phyloP scores from a whole-genome alignment of 2,113 vertebrate species.

The Oreochromis niloticus region DNA sequence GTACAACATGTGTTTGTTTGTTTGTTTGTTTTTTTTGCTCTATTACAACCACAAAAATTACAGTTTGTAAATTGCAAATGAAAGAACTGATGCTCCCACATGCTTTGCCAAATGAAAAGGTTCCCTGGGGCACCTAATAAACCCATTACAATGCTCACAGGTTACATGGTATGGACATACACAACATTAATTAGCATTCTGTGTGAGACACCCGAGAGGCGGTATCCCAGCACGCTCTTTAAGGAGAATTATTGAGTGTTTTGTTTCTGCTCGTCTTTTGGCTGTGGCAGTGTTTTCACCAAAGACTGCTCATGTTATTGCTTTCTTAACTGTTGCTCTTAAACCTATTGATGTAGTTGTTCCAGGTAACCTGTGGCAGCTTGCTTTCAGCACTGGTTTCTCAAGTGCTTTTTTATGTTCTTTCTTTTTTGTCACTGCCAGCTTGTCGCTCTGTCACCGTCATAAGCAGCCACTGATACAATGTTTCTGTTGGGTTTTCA shows the following conservation, averaged over 20 bases:
- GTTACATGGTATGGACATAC: background rate
- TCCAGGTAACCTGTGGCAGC: background rate
- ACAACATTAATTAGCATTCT: background rate
- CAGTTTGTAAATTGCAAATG: constrained; percentile 43
- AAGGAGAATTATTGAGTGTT: background rate
- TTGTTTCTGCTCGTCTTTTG: background rate
- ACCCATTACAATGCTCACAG: background rate
- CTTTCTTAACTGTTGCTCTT: background rate
- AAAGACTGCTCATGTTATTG: constrained; percentile 12
- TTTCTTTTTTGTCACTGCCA: background rate
- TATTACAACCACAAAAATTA: background rate
- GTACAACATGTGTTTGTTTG: background rate
- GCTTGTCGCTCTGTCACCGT: background rate
- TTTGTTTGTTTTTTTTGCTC: background rate
- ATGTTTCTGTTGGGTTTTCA: constrained; percentile 40
- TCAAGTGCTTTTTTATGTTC: background rate
- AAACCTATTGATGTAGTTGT: background rate
- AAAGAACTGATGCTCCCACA: background rate
- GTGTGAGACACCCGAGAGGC: background rate
- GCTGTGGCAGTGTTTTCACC: background rate
- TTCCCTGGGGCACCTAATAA: background rate
- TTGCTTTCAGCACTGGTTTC: background rate
- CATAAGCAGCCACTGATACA: background rate
- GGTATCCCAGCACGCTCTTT: background rate
- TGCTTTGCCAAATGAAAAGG: constrained; percentile 14